Percentiles rank a stretch among this genome's conserved stretches.
Conservation (phyloP, 2,797 vertebrate species). For the Clarias pachynema region DNA sequence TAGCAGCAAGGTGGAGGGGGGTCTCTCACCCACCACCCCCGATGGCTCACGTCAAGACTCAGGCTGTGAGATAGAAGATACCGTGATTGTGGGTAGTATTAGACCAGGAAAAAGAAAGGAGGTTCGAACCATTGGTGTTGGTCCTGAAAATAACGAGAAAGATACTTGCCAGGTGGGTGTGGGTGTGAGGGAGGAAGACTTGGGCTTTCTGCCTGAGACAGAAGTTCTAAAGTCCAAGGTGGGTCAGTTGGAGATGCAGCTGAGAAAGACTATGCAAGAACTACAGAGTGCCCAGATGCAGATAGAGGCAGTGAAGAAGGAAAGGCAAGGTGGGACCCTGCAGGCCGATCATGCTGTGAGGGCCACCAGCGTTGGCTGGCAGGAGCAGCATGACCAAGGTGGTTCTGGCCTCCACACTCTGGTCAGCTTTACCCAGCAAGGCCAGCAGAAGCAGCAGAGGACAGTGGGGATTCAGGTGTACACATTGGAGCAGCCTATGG, state of each 20-base stretch:
- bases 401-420: conserved; percentile 69
- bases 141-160: conserved; percentile 63
- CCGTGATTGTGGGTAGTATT: conserved; percentile 73
- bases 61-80: conserved; percentile 81
- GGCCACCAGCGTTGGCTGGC: conserved; percentile 74
- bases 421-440: conserved; percentile 77
- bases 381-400: conserved; percentile 65
- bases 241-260: conserved; percentile 79
- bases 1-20: conserved; percentile 50
- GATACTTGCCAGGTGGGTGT: conserved; percentile 75
- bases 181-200: conserved; percentile 82
- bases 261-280: conserved; percentile 79
- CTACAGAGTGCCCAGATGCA: conserved; percentile 76
- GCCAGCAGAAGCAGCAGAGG: conserved; percentile 71
- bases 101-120: conserved; percentile 69
- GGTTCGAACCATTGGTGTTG: conserved; percentile 74
- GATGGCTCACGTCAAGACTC: conserved; percentile 76
- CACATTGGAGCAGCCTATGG: conserved; percentile 78
- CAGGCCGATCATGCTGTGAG: conserved; percentile 72
- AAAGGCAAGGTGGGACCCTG: conserved; percentile 46
- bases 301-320: conserved; percentile 59
- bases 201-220: conserved; percentile 77
- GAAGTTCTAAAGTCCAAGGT: conserved; percentile 79
- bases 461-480: conserved; percentile 83
- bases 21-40: conserved; percentile 68